Evolutionary conservation across 2,888 invertebrate species (phyloP).

Genomic region (Eulithis prunata): DNA sequence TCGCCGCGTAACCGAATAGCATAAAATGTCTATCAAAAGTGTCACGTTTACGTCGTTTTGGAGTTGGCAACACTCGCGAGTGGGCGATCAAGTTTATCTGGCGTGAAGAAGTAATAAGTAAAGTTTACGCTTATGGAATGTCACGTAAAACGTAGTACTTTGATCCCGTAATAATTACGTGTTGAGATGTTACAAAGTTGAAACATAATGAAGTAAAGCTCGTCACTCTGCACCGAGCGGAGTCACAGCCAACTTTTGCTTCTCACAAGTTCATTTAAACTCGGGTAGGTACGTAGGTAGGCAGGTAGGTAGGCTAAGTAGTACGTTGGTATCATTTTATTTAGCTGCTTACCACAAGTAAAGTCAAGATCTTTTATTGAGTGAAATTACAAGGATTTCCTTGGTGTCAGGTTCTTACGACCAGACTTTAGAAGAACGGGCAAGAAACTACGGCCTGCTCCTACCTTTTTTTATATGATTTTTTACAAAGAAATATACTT

Average conservation of each 20-base stretch:
- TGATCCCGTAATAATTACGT: constrained; percentile 9
- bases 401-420: no score
- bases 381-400: no score
- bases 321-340: neutral
- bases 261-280: neutral
- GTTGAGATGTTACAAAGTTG: constrained; percentile 4
- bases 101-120: constrained; percentile 20
- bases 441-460: no score
- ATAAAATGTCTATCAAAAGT: constrained; percentile 26
- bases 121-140: constrained; percentile 17
- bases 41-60: constrained; percentile 20
- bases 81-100: constrained; percentile 4
- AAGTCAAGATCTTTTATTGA: no score
- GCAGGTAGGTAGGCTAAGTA: neutral
- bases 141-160: constrained; percentile 17
- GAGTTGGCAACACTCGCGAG: constrained; percentile 6
- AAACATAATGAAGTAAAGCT: constrained; percentile 1
- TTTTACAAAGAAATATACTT: no score
- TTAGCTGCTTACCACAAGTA: neutral
- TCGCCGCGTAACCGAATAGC: constrained; percentile 22
- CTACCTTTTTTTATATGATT: no score
- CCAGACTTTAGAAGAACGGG: no score
- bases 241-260: neutral
- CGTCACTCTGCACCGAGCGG: neutral
- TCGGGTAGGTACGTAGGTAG: neutral